A percentile compares a stretch with the other conserved stretches of the same genome.
Conservation (phyloP, 2,888 invertebrate species). For the Napeogenes sylphis region DNA sequence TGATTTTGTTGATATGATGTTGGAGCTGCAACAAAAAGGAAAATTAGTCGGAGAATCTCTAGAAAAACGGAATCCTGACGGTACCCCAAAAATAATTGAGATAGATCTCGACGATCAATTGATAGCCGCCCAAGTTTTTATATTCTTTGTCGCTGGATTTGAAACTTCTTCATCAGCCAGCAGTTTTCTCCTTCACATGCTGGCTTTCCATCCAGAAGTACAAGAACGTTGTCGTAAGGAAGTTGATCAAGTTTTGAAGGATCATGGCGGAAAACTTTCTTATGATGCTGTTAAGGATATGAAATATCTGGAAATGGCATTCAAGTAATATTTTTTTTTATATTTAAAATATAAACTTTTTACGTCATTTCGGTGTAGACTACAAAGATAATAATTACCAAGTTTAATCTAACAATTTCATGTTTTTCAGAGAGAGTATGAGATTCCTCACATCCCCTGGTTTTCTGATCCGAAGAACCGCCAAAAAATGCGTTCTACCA, state of each 20-base stretch:
- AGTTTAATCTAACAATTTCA: neutral
- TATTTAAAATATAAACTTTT: no score
- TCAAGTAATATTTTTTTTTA: constrained; percentile 35
- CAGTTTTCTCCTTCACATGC: constrained; percentile 45
- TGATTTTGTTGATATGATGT: constrained; percentile 48
- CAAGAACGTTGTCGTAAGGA: constrained; percentile 47
- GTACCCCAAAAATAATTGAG: constrained; percentile 36
- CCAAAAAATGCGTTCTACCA: constrained; percentile 32
- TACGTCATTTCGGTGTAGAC: no score
- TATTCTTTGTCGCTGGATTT: constrained; percentile 53
- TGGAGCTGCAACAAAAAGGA: constrained; percentile 44
- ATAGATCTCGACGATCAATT: constrained; percentile 40
- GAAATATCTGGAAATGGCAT: constrained; percentile 45
- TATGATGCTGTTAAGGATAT: constrained; percentile 46
- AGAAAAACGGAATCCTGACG: constrained; percentile 37
- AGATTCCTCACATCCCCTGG: constrained; percentile 31
- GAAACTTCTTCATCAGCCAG: constrained; percentile 55
- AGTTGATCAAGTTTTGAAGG: constrained; percentile 41
- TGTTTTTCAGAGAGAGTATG: constrained; percentile 44
- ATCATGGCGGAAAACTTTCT: constrained; percentile 37
- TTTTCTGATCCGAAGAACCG: constrained; percentile 28
- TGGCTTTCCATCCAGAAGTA: constrained; percentile 48
- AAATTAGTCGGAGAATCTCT: constrained; percentile 37
- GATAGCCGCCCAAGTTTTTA: constrained; percentile 44
- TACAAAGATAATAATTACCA: no score